Conservation (phyloP, 2,113 vertebrate genomes). For the Malurus elegans region DNA sequence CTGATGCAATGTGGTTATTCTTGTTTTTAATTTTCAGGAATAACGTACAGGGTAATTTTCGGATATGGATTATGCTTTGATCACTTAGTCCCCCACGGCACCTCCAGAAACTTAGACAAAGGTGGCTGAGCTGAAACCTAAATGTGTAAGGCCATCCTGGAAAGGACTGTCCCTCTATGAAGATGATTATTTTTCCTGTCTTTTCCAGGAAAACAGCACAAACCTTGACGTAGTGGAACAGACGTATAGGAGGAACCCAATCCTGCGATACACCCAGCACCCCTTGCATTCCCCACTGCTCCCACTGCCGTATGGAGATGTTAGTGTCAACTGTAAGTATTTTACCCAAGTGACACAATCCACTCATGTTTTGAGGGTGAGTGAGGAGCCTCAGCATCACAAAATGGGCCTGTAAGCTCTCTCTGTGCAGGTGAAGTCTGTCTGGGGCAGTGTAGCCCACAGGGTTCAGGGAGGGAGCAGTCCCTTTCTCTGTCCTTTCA, state of each 20-base stretch:
- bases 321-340: conserved; percentile 80
- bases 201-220: conserved; percentile 83
- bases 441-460: not conserved
- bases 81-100: not conserved
- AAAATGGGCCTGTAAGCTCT: not conserved
- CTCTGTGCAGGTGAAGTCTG: not conserved
- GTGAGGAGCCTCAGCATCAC: not conserved
- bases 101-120: not conserved
- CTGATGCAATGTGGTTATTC: not conserved
- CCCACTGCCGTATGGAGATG: conserved; percentile 86
- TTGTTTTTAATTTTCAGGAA: not conserved
- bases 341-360: not conserved
- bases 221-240: conserved; percentile 89
- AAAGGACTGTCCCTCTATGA: not conserved
- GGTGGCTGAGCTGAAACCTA: not conserved
- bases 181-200: not conserved
- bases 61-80: not conserved
- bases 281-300: conserved; percentile 88
- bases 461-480: not conserved
- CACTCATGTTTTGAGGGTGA: not conserved
- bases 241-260: conserved; percentile 89
- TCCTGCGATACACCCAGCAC: conserved; percentile 90
- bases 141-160: not conserved
- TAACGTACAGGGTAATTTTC: not conserved
- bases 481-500: not conserved